These are phyloP conservation scores for Chromis chromis DNA, from an alignment of 2,797 vertebrate species.

Conservation along the genomic window DNA sequence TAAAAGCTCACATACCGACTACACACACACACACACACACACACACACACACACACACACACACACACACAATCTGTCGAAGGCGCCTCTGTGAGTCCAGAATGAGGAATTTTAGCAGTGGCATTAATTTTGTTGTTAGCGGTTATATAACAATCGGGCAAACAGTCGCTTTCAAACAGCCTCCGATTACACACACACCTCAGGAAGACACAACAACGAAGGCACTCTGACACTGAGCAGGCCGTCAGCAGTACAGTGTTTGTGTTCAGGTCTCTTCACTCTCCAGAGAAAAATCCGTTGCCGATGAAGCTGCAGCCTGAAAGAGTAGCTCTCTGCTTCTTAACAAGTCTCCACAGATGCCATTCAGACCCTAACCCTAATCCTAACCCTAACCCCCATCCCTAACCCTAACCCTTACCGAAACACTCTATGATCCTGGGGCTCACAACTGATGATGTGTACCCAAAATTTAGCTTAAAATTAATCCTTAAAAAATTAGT, in stretches of 20 bases:
- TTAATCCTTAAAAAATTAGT: no score
- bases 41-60: conserved; percentile 23
- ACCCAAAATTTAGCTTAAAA: no score
- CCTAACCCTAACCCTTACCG: no score
- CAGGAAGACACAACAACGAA: conserved; percentile 26
- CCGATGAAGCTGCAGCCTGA: conserved; percentile 45
- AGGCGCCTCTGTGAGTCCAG: conserved; percentile 37
- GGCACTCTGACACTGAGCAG: conserved; percentile 11
- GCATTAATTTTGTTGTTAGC: conserved; percentile 61
- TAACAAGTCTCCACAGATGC: conserved; percentile 71
- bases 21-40: conserved; percentile 28
- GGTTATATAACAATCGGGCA: conserved; percentile 38
- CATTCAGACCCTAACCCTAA: no score
- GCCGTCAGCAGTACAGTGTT: background rate
- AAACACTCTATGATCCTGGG: no score
- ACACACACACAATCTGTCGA: conserved; percentile 16
- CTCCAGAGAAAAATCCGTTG: conserved; percentile 42
- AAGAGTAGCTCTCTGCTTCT: conserved; percentile 41
- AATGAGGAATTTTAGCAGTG: conserved; percentile 48
- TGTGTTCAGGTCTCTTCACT: conserved; percentile 1
- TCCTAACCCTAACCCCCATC: no score
- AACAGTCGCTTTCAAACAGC: conserved; percentile 24
- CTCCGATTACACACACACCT: conserved; percentile 43
- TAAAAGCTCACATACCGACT: conserved; percentile 67
- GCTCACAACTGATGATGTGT: no score